Evolutionary conservation across 2,113 vertebrate species (phyloP).

Genomic region (Tylochromis polylepis): DNA sequence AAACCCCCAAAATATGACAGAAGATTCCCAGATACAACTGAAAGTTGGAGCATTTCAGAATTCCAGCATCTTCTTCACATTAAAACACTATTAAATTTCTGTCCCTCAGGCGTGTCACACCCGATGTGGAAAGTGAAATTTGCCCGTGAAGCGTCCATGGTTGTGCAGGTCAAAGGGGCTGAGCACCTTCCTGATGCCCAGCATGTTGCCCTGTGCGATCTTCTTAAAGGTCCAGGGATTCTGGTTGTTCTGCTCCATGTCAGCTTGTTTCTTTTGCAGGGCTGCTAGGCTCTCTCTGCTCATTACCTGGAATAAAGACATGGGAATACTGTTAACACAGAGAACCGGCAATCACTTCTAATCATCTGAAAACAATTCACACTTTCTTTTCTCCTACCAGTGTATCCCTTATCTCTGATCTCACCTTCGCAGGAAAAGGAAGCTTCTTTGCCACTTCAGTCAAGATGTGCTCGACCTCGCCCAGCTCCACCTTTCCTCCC

Average conservation of each 20-base stretch:
- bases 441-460: constrained; percentile 82
- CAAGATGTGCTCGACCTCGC: constrained; percentile 77
- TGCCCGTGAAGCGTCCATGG: constrained; percentile 84
- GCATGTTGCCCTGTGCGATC: constrained; percentile 80
- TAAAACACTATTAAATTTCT: not conserved
- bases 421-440: constrained; percentile 82
- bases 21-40: not conserved
- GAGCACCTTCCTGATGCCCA: constrained; percentile 84
- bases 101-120: constrained; percentile 65
- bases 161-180: constrained; percentile 82
- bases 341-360: not conserved
- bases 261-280: constrained; percentile 62
- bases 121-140: constrained; percentile 77
- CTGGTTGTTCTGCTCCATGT: constrained; percentile 78
- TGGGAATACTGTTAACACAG: not conserved
- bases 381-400: not conserved
- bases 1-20: not conserved
- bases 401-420: not conserved
- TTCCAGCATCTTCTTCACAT: not conserved
- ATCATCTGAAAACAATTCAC: not conserved
- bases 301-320: constrained; percentile 63
- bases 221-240: constrained; percentile 93
- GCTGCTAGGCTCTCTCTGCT: constrained; percentile 75
- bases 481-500: constrained; percentile 83
- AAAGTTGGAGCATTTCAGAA: not conserved